Evolutionary conservation across 2,797 vertebrate genomes (phyloP), one percentile per base, ranked within the genome.

Genomic region (Naso thynnoides): DNA sequence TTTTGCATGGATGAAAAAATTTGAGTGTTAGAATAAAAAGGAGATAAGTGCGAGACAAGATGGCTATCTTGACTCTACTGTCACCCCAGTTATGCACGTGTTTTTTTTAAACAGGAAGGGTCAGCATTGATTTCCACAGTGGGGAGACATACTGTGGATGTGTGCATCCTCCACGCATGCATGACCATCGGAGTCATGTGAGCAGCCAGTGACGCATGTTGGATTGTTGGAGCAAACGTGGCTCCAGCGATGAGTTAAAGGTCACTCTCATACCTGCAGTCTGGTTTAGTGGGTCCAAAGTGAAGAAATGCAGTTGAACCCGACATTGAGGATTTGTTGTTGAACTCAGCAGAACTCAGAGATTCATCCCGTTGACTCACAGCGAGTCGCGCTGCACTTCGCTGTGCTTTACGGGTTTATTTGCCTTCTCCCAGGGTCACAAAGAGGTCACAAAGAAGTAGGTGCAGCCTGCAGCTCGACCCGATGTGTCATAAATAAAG

Each of bases 41-140:
- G 13, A 3, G 1, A 36, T 36, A 36, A 36, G 33, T 36, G 33
- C 33, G 4, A 36, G 8, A 9, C 9, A 9, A 11, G 33, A 36
- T 11, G 13, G 33, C 33, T 7, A 36, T 13, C 13, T n/a, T n/a
- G n/a, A n/a, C n/a, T n/a, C n/a, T 3, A 23, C 27, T 21, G 53
- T 45, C 39, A 8, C 18, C 26, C 4, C 38, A 18, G 21, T 61
- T 69, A 60, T 31, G 47, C 57, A 29, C 24, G 18, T 49, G 26
- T 13, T 16, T 11, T 16, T 11, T 55, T 52, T 56, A 58, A 57
- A 69, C 45, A 47, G 10, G 6, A 49, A 66, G 53, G 24, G 49
- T 59, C 53, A 27, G 42, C 31, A 52, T 67, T 42, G 44, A 85
- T 87, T 65, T 61, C 68, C 65, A 59, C 59, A 42, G 42, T 48